Base-by-base conservation (phyloP, 2,797 vertebrate species). In the Oreochromis mossambicus region DNA sequence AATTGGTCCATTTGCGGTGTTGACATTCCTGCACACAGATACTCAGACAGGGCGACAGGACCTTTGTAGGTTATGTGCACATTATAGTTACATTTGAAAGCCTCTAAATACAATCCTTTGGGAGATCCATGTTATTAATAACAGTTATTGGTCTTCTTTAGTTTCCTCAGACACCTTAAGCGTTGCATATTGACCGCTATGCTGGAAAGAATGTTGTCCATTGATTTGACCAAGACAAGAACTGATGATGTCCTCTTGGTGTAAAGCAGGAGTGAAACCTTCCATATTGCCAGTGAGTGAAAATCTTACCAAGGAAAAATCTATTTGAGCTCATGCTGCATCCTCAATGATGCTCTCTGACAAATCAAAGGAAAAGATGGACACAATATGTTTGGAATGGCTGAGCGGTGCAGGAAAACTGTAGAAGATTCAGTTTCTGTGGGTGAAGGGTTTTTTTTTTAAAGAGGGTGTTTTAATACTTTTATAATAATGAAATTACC, bases 121-220 rank as follows among this genome's bases (percentile, higher is more conserved):
- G 90, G 87, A 93, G 86, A 92, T 92, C 66, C 75, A 29, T 81
- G n/a, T 82, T 88, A 95, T 95, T 95, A 95, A 95, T 95, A 95
- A 95, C 92, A 96, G 21, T 66, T 66, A 95, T 95, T 95, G 94
- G 92, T 91, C 78, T 95, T 94, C 92, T 94, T 94, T 95, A 89
- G 90, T 92, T 94, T 93, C 91, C 85, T 90, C 91, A 89, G 94
- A 95, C 95, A 94, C 92, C 83, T 94, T 95, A 94, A 96, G 92
- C 94, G 92, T 96, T 94, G 91, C 79, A 83, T 95, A 96, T 96
- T 94, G 95, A 96, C 93, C 95, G 91, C 93, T 92, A 85, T 88
- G 89, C 91, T 95, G 90, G 87, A 79, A 95, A 94, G 93, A 96
- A 92, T 94, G 94, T 93, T 94, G 90, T 91, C 89, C 95, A 96